Evolutionary conservation across 1,140 invertebrate species (phyloP), one percentile per base, ranked within the genome.

Genomic region (Thaumatotibia leucotreta): DNA sequence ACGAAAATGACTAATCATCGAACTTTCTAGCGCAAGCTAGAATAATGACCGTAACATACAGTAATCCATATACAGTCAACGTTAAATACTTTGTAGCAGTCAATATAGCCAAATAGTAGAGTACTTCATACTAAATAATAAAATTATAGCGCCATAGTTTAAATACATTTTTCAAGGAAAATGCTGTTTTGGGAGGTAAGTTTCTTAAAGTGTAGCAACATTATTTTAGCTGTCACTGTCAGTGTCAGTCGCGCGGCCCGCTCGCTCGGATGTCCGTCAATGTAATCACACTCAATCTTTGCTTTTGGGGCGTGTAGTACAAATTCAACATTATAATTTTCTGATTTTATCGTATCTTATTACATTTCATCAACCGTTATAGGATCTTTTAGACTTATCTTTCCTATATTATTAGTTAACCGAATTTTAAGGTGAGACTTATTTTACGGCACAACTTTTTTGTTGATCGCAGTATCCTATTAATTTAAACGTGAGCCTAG

Each of bases 281-380:
- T 27, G 3, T n/a, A 22, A 58, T 58, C 52, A n/a, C 52, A 58
- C 14, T 58, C 52, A 58, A 58, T 29, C 24, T 8, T 58, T 10
- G 52, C 23, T 58, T 58, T 58, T 23, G 52, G 52, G 52, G 52
- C 52, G 52, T 58, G 23, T 31, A 58, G 52, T 58, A 27, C 52
- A 45, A 45, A 14, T 27, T 58, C 24, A 54, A 58, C 23, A 29
- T 27, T 27, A 58, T 14, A n/a, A 58, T 27, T 8, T 29, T 14
- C 24, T 58, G 6, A 58, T 29, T 17, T 45, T 20, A 45, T 58
- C 27, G 1, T 24, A 58, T 29, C 10, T 27, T 58, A n/a, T 8
- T 14, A 27, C 52, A 27, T 27, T 58, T n/a, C n/a, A 14, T 24
- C 4, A 24, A n/a, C 29, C 9, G 22, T 27, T 14, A 58, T 17